Conservation (phyloP, 2,888 invertebrate species). For the Pycnomerus fuliginosus region DNA sequence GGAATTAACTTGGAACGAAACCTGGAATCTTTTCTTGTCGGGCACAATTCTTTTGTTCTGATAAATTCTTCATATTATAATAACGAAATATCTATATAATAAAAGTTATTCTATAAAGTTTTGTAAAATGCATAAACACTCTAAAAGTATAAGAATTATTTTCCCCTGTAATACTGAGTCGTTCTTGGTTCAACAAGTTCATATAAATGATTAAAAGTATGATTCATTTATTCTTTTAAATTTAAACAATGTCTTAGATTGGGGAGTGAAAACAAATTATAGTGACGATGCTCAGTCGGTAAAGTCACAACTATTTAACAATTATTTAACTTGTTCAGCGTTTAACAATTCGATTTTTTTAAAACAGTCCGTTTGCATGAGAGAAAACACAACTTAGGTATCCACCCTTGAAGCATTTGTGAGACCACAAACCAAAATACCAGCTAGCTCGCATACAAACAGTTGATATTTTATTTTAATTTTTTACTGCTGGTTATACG, state of each 20-base stretch:
- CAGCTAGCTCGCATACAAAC: slow-evolving; percentile 22
- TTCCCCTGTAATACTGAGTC: slow-evolving; percentile 38
- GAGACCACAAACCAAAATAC: no score
- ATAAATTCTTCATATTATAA: slow-evolving; percentile 25
- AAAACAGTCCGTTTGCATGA: slow-evolving; percentile 20
- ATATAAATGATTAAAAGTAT: slow-evolving; percentile 23
- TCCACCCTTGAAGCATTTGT: not conserved
- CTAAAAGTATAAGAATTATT: slow-evolving; percentile 32
- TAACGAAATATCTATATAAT: slow-evolving; percentile 33
- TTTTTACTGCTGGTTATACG: slow-evolving; percentile 46
- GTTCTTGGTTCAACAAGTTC: slow-evolving; percentile 35
- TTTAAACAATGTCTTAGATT: slow-evolving; percentile 10
- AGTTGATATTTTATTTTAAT: slow-evolving; percentile 18
- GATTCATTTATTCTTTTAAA: slow-evolving; percentile 8
- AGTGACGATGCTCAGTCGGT: slow-evolving; percentile 38
- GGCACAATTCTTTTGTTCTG: slow-evolving; percentile 17
- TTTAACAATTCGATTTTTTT: slow-evolving; percentile 37
- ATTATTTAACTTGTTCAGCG: slow-evolving; percentile 35
- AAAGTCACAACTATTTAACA: slow-evolving; percentile 39
- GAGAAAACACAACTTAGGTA: slow-evolving; percentile 4
- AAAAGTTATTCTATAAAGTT: slow-evolving; percentile 31
- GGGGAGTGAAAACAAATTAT: slow-evolving; percentile 11
- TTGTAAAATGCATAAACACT: slow-evolving; percentile 32
- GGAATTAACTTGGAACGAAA: not conserved
- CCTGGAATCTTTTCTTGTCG: slow-evolving; percentile 18